Evolutionary conservation across 2,888 invertebrate genomes (phyloP).

Genomic region (Monopis laevigella): DNA sequence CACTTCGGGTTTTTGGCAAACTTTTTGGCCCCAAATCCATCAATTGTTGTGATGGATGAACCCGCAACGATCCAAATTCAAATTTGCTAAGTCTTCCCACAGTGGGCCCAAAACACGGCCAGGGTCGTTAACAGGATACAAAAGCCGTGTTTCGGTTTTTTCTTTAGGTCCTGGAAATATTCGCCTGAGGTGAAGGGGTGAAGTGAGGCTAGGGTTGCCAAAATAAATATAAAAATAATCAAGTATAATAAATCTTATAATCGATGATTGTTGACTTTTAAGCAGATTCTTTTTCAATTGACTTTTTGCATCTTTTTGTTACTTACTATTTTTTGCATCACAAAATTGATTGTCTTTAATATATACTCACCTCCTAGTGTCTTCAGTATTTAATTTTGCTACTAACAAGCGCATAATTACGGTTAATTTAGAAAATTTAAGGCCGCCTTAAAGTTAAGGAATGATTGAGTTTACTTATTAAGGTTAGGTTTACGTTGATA

Average conservation of each 20-base stretch:
- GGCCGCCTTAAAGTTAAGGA: too few species aligned
- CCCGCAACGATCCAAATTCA: slow-evolving; percentile 61
- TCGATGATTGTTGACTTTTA: too few species aligned
- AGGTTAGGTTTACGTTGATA: too few species aligned
- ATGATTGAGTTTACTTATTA: too few species aligned
- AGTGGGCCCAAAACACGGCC: slow-evolving; percentile 19
- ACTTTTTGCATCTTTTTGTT: too few species aligned
- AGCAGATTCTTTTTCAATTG: too few species aligned
- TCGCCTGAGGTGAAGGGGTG: slow-evolving; percentile 33
- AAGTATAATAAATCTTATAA: background rate
- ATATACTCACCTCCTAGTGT: too few species aligned
- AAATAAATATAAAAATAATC: background rate
- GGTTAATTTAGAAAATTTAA: too few species aligned
- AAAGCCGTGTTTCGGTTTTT: slow-evolving; percentile 32
- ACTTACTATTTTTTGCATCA: too few species aligned
- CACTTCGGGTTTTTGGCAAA: slow-evolving; percentile 7
- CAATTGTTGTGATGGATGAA: slow-evolving; percentile 65
- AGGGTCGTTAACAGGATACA: slow-evolving; percentile 58
- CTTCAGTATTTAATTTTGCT: too few species aligned
- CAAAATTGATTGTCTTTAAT: too few species aligned
- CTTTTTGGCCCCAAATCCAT: slow-evolving; percentile 59
- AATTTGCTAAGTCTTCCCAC: slow-evolving; percentile 68
- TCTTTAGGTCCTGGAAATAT: slow-evolving; percentile 56
- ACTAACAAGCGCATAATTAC: too few species aligned
- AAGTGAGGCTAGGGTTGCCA: slow-evolving; percentile 1